phyloP scores from a whole-genome alignment of 2,113 vertebrate species.

The crab-eating macaque (Macaca fascicularis) region DNA sequence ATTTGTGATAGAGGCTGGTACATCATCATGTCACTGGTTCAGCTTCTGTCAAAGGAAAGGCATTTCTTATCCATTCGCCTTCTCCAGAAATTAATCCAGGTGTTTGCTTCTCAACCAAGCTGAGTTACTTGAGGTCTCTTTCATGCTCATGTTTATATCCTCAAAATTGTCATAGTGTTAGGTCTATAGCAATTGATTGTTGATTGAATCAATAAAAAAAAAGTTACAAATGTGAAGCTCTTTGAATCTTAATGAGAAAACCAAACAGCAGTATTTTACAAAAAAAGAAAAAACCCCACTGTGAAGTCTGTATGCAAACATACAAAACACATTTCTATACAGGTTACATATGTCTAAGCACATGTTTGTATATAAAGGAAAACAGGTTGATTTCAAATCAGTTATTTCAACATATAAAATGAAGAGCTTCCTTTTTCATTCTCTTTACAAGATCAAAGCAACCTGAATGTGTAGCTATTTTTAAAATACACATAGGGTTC shows the following conservation, averaged over 20 bases:
- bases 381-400: constrained; percentile 13
- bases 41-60: background rate
- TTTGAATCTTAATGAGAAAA: constrained; percentile 27
- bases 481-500: constrained; percentile 33
- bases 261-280: background rate
- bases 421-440: constrained; percentile 21
- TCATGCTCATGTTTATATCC: background rate
- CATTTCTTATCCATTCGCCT: background rate
- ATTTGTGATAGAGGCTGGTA: background rate
- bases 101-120: background rate
- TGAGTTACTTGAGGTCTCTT: background rate
- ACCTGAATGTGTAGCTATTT: constrained; percentile 53
- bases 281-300: background rate
- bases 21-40: background rate
- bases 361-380: background rate
- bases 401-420: constrained; percentile 43
- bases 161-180: background rate
- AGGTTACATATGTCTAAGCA: background rate
- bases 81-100: constrained; percentile 7
- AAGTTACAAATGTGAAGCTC: constrained; percentile 1
- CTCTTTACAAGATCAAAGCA: constrained; percentile 49
- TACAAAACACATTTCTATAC: background rate
- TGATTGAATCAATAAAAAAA: background rate
- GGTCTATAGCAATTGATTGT: background rate
- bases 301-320: background rate